Evolutionary conservation across 2,797 vertebrate species (phyloP).

Genomic region (Acridotheres tristis): DNA sequence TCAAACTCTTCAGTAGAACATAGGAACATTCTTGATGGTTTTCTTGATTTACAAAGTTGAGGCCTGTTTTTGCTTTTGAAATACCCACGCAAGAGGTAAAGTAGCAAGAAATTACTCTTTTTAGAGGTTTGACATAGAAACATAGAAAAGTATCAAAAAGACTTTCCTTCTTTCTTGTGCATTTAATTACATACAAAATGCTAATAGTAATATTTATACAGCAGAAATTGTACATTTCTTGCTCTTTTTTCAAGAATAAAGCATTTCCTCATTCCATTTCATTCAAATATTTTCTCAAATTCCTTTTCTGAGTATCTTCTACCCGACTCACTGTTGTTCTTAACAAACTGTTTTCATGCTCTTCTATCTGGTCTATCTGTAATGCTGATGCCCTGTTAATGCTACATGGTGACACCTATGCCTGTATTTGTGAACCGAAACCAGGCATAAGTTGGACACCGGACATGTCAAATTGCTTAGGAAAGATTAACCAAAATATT

Average conservation of each 20-base stretch:
- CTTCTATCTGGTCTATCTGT: not conserved
- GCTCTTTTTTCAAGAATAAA: not conserved
- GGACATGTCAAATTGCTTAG: not conserved
- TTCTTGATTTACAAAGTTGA: not conserved
- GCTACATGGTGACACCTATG: rapidly evolving
- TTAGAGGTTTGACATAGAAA: not conserved
- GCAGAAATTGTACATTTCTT: not conserved
- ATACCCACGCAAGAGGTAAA: not conserved
- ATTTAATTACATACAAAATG: not conserved
- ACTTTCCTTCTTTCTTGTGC: not conserved
- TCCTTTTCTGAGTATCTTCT: not conserved
- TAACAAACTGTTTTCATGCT: not conserved
- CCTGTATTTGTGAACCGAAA: not conserved
- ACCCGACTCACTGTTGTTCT: not conserved
- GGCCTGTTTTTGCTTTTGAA: not conserved
- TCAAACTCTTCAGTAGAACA: not conserved
- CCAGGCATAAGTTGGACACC: not conserved
- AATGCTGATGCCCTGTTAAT: not conserved
- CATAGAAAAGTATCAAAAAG: not conserved
- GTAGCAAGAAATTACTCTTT: not conserved
- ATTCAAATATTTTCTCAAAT: not conserved
- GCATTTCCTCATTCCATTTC: not conserved
- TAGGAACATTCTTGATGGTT: not conserved
- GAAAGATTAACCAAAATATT: not conserved
- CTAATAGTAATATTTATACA: not conserved